Conservation (phyloP, 2,888 invertebrate species). For the Dyspetes luteomarginatus region DNA sequence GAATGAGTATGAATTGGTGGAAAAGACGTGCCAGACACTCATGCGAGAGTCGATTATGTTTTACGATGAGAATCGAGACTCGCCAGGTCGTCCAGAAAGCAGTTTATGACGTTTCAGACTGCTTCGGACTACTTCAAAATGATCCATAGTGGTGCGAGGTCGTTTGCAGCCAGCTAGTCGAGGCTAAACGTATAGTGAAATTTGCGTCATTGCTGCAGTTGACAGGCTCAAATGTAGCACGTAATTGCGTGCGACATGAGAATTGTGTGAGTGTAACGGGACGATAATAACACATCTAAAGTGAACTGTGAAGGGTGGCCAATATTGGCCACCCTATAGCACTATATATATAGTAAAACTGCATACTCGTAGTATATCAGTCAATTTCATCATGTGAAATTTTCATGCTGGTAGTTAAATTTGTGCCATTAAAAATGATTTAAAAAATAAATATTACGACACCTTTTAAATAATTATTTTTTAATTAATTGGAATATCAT, state of each 20-base stretch:
- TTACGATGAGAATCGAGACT: conserved; percentile 41
- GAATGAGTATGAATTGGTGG: background rate
- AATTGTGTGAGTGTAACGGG: conserved; percentile 2
- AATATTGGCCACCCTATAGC: background rate
- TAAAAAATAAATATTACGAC: no score
- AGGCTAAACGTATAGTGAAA: background rate
- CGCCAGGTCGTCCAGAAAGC: conserved; percentile 4
- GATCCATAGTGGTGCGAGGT: conserved; percentile 20
- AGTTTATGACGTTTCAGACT: conserved; percentile 10
- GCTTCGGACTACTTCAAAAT: conserved; percentile 17
- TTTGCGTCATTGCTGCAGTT: conserved; percentile 39
- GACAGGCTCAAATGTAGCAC: conserved; percentile 42
- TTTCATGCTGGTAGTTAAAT: no score
- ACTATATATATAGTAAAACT: no score
- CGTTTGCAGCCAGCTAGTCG: conserved; percentile 17
- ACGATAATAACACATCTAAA: conserved; percentile 24
- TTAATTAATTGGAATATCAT: no score
- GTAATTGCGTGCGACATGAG: conserved; percentile 20
- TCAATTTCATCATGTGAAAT: no score
- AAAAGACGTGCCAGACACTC: conserved; percentile 14
- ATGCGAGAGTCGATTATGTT: conserved; percentile 34
- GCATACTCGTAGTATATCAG: background rate
- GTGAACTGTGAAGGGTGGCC: background rate
- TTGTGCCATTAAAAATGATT: no score
- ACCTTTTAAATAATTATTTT: no score